Evolutionary conservation across 2,888 invertebrate species (phyloP).

Genomic region (Hyposoter dolosus): DNA sequence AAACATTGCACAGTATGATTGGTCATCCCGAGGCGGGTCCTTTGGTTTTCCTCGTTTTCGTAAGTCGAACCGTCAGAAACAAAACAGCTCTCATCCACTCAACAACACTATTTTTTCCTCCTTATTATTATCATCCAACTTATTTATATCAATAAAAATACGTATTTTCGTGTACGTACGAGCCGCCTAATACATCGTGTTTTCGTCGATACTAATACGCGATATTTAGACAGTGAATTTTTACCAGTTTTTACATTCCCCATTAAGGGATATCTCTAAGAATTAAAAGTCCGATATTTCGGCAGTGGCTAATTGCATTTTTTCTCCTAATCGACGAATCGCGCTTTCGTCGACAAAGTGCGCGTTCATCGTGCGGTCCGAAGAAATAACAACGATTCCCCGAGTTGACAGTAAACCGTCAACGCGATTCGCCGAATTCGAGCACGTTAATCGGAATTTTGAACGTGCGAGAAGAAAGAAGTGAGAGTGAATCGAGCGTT

Average conservation of each 20-base stretch:
- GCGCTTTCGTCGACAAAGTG: not conserved
- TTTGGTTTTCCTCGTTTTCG: slow-evolving; percentile 80
- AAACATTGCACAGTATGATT: slow-evolving; percentile 83
- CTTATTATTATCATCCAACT: not conserved
- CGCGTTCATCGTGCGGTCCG: not conserved
- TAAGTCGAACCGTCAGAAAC: slow-evolving; percentile 67
- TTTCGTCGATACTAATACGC: not conserved
- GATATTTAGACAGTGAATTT: slow-evolving; percentile 39
- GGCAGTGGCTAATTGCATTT: not conserved
- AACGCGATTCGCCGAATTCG: not conserved
- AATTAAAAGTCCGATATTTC: not conserved
- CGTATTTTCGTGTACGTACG: not conserved
- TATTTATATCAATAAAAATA: not conserved
- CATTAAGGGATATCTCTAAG: not conserved
- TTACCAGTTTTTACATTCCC: slow-evolving; percentile 25
- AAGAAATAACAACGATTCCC: too few relatives aligned
- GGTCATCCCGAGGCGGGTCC: slow-evolving; percentile 83
- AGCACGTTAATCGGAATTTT: not conserved
- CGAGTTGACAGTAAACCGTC: not conserved
- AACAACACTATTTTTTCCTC: slow-evolving; percentile 36
- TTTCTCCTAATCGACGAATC: not conserved
- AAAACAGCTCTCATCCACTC: slow-evolving; percentile 64
- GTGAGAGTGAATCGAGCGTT: slow-evolving; percentile 24
- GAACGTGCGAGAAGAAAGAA: not conserved
- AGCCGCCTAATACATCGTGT: slow-evolving; percentile 31